Evolutionary conservation across 2,888 invertebrate genomes (phyloP).

Genomic region (Tyria jacobaeae): DNA sequence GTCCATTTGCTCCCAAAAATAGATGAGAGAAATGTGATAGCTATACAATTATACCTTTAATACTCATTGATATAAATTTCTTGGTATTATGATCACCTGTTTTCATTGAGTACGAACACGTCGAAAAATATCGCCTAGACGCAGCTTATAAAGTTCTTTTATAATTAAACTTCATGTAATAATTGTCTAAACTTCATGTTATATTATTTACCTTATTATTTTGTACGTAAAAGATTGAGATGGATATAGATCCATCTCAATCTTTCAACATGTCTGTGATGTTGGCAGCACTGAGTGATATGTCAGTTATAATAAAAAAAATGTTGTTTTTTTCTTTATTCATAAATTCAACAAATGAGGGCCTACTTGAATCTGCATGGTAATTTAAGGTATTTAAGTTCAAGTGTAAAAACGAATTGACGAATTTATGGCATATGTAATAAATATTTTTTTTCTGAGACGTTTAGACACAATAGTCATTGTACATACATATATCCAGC

Average conservation of each 20-base stretch:
- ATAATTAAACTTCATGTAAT: too few species aligned
- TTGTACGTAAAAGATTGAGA: too few species aligned
- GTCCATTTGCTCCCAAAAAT: constrained; percentile 20
- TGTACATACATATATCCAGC: constrained; percentile 47
- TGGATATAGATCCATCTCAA: too few species aligned
- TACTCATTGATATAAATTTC: background rate
- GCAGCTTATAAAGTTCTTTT: too few species aligned
- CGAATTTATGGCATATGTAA: constrained; percentile 51
- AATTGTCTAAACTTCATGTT: too few species aligned
- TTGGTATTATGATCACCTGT: background rate
- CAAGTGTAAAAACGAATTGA: constrained; percentile 60
- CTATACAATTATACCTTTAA: background rate
- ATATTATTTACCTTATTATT: too few species aligned
- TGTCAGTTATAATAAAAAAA: background rate
- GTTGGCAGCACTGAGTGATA: background rate
- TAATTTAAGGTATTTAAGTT: constrained; percentile 42
- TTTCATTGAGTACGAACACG: background rate
- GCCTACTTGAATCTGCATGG: constrained; percentile 45
- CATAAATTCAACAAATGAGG: constrained; percentile 45
- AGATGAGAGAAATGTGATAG: background rate
- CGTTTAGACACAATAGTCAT: constrained; percentile 47
- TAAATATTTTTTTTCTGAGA: constrained; percentile 42
- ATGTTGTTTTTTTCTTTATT: background rate
- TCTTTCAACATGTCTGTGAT: too few species aligned
- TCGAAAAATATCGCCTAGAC: background rate